A percentile compares a stretch with the other conserved stretches of the same genome.
These are phyloP conservation scores for Saccostrea cuccullata DNA, from an alignment of 1,140 invertebrate genomes.

Conservation along the genomic window DNA sequence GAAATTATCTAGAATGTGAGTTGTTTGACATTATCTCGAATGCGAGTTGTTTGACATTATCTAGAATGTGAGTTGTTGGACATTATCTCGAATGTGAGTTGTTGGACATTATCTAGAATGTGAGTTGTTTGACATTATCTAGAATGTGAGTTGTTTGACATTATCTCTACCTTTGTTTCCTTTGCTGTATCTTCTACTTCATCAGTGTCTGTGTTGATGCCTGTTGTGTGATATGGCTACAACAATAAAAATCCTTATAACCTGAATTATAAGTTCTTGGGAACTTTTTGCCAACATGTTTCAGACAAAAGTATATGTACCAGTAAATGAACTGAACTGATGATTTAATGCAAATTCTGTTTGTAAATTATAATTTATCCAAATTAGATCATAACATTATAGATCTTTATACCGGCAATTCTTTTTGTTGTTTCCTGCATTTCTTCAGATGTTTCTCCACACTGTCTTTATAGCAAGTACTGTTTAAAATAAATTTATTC, in stretches of 20 bases:
- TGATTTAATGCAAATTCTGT: no score
- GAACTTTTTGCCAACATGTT: no score
- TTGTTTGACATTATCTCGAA: background rate
- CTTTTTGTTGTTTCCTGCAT: slow-evolving; percentile 85
- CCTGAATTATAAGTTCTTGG: background rate
- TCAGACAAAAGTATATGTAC: no score
- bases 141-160: background rate
- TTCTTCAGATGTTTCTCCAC: slow-evolving; percentile 87
- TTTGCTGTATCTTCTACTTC: background rate
- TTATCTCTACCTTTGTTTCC: background rate
- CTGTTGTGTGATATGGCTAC: background rate
- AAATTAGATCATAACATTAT: background rate
- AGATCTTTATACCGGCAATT: slow-evolving; percentile 73
- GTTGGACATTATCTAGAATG: background rate
- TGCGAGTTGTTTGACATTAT: background rate
- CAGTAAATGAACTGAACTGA: no score
- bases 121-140: background rate
- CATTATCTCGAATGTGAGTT: background rate
- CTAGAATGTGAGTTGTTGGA: background rate
- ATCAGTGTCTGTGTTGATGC: background rate
- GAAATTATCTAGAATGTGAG: no score
- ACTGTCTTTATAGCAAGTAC: slow-evolving; percentile 86
- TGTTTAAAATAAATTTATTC: slow-evolving; percentile 57
- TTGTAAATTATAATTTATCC: no score
- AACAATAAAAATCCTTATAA: background rate